Base-by-base conservation (phyloP, 2,797 vertebrate genomes). In the Anolis apletophallus region DNA sequence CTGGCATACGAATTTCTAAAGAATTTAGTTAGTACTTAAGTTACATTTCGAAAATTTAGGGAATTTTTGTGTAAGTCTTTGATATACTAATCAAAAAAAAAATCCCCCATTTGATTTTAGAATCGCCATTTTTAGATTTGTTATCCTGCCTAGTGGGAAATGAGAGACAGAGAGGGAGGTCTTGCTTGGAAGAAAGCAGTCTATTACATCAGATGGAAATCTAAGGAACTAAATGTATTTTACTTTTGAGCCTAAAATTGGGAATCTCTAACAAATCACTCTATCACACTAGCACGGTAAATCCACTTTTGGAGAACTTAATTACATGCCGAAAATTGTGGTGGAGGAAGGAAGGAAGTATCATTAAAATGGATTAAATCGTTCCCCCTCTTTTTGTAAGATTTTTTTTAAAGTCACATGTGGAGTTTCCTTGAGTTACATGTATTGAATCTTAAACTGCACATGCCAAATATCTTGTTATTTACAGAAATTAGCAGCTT, bases 401-500 rank as follows among this genome's bases (percentile, higher is more conserved):
- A 59, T 14, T 29, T 21, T 46, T n/a, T 14, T 40, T 46, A 16
- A 91, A 64, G 80, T 74, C 21, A 75, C 81, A 90, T 54, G 11
- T 67, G 91, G 84, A 88, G 88, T 88, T 79, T 64, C 11, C 87
- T 83, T 88, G 88, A 83, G 54, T 77, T 64, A 17, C 40, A 55
- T 32, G 8, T 13, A 85, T 5, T 29, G 61, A 64, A 29, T 64
- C 10, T 64, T 64, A 64, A 64, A 3, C 23, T 64, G 61, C 26
- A 64, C 61, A 64, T 64, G 61, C 59, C 59, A 61, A 57, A 64
- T 86, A 55, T 88, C 86, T 40, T 40, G n/a, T 61, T 21, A 89
- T 91, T 72, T 84, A 36, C 69, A 84, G 75, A 92, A 55, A 83
- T 93, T 90, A 94, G 89, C 75, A 90, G 87, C 82, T 89, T 40